Conservation (phyloP, 2,888 invertebrate genomes). For the Coremacera marginata region DNA sequence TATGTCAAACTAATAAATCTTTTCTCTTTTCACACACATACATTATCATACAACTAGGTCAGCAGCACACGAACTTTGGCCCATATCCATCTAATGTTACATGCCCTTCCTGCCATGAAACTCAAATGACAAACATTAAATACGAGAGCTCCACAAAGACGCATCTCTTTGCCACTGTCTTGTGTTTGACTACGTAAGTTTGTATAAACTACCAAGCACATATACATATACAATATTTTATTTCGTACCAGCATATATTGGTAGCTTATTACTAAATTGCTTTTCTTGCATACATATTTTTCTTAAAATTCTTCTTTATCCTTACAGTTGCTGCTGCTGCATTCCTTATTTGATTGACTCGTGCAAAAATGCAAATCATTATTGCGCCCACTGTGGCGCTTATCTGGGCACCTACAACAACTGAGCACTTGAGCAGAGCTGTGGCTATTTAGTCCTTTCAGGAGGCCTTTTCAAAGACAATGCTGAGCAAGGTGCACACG, state of each 20-base stretch:
- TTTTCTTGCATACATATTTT: background rate
- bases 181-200: constrained; percentile 54
- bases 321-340: constrained; percentile 55
- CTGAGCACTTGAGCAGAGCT: constrained; percentile 32
- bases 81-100: background rate
- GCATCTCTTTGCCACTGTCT: constrained; percentile 53
- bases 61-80: background rate
- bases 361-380: constrained; percentile 60
- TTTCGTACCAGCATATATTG: no score
- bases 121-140: constrained; percentile 49
- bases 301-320: background rate
- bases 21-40: background rate
- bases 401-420: constrained; percentile 58
- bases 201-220: background rate
- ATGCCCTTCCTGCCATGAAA: constrained; percentile 56
- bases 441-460: no score
- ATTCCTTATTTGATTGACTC: constrained; percentile 58
- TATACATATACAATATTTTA: no score
- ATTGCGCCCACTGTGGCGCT: constrained; percentile 57
- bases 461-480: no score
- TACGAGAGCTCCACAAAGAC: constrained; percentile 54
- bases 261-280: no score
- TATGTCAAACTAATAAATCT: background rate
- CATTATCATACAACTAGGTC: background rate
- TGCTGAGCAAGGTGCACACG: no score